Conservation (phyloP, 1,140 invertebrate species). For the Bombus confusus region DNA sequence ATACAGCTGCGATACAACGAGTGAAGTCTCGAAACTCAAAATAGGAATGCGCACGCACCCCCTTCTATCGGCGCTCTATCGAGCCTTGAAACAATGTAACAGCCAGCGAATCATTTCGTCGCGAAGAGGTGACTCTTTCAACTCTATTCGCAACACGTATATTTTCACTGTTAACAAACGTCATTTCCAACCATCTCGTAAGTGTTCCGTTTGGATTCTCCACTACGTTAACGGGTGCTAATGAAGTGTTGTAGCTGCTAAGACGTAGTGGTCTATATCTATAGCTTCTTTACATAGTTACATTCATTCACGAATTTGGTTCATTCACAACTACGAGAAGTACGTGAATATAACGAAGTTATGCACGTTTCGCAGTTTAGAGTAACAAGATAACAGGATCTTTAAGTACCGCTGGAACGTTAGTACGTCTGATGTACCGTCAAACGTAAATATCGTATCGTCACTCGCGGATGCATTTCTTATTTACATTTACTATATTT, state of each 20-base stretch:
- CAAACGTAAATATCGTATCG: background rate
- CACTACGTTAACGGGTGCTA: background rate
- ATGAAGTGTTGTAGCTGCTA: constrained; percentile 30
- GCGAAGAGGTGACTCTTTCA: constrained; percentile 68
- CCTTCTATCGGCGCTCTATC: constrained; percentile 65
- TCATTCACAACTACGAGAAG: background rate
- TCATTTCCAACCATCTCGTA: constrained; percentile 39
- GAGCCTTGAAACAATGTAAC: constrained; percentile 74
- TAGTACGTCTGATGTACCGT: background rate
- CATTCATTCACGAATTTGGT: constrained; percentile 16
- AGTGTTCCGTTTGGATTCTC: constrained; percentile 43
- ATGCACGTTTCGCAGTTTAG: background rate
- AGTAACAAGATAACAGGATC: background rate
- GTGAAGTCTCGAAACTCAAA: constrained; percentile 81
- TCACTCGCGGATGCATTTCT: background rate
- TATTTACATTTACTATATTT: no score
- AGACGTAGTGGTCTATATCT: constrained; percentile 23
- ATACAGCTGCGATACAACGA: constrained; percentile 81
- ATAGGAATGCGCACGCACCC: constrained; percentile 77
- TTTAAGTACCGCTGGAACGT: background rate
- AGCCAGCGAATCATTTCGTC: constrained; percentile 66
- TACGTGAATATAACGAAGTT: background rate
- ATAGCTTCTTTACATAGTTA: background rate
- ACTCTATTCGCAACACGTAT: constrained; percentile 61
- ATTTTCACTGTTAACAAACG: constrained; percentile 40